These are phyloP conservation scores for Drosophila prolongata DNA, from an alignment of 2,888 invertebrate genomes.

Conservation along the genomic window DNA sequence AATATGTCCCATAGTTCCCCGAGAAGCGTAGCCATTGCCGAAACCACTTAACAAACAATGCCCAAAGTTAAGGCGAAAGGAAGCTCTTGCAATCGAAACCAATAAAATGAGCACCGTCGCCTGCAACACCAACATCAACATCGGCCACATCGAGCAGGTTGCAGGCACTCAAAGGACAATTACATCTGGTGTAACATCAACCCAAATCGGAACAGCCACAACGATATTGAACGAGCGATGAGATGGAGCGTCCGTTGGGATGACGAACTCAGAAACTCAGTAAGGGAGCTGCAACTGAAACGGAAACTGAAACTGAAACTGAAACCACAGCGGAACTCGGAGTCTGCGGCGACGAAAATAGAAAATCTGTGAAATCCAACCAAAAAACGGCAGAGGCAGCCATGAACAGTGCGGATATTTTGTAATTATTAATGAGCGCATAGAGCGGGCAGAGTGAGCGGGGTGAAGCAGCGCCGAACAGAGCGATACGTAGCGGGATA, in stretches of 20 bases:
- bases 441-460: slow-evolving; percentile 32
- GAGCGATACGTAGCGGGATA: slow-evolving; percentile 42
- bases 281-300: slow-evolving; percentile 28
- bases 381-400: slow-evolving; percentile 12
- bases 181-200: slow-evolving; percentile 30
- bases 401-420: slow-evolving; percentile 47
- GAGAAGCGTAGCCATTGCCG: slow-evolving; percentile 27
- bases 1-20: slow-evolving; percentile 33
- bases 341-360: slow-evolving; percentile 13
- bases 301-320: slow-evolving; percentile 17
- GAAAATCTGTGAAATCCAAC: slow-evolving; percentile 17
- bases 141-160: slow-evolving; percentile 35
- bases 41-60: slow-evolving; percentile 49
- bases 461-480: slow-evolving; percentile 28
- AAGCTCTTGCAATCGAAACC: slow-evolving; percentile 42
- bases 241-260: slow-evolving; percentile 64
- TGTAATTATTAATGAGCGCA: slow-evolving; percentile 51
- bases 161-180: slow-evolving; percentile 51
- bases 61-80: slow-evolving; percentile 51
- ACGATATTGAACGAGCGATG: slow-evolving; percentile 47
- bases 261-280: slow-evolving; percentile 47
- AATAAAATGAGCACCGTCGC: slow-evolving; percentile 59
- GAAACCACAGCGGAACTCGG: slow-evolving; percentile 23
- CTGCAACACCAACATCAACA: slow-evolving; percentile 43
- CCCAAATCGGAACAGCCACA: slow-evolving; percentile 8